These are phyloP conservation scores for Chlorops oryzae DNA, from an alignment of 1,140 invertebrate genomes.

Conservation along the genomic window DNA sequence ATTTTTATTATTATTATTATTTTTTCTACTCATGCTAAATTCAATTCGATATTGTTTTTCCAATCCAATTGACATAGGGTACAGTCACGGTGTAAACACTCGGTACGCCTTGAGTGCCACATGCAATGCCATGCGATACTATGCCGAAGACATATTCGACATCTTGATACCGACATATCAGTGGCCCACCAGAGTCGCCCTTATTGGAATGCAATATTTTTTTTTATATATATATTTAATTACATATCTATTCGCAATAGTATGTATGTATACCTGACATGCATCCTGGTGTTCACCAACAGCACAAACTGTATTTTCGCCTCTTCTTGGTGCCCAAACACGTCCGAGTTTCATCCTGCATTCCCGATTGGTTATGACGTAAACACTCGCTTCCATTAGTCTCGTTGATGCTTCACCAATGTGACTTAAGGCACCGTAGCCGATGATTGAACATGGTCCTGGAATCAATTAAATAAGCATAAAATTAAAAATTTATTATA, in stretches of 20 bases:
- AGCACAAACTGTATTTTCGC: constrained; percentile 37
- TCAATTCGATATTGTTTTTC: constrained; percentile 20
- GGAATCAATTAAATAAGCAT: rapidly evolving
- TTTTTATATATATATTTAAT: not conserved
- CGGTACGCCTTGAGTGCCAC: constrained; percentile 35
- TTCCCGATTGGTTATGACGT: constrained; percentile 29
- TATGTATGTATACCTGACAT: constrained; percentile 21
- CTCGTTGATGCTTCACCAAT: constrained; percentile 30
- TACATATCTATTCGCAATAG: not conserved
- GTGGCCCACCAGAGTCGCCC: constrained; percentile 41
- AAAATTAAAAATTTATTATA: not conserved
- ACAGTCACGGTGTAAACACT: constrained; percentile 40
- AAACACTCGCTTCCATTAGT: constrained; percentile 32
- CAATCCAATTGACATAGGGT: constrained; percentile 39
- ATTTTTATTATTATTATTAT: too few species aligned
- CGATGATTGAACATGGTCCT: constrained; percentile 40
- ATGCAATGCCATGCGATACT: constrained; percentile 40
- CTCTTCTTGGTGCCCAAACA: constrained; percentile 39
- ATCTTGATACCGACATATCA: constrained; percentile 33
- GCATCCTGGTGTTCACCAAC: constrained; percentile 38
- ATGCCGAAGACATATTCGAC: constrained; percentile 34
- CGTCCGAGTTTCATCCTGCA: constrained; percentile 36
- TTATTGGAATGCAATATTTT: constrained; percentile 11
- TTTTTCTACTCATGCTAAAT: not conserved
- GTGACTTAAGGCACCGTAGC: constrained; percentile 36